Evolutionary conservation across 2,888 invertebrate genomes (phyloP).

Genomic region (Pristionchus fissidentatus): DNA sequence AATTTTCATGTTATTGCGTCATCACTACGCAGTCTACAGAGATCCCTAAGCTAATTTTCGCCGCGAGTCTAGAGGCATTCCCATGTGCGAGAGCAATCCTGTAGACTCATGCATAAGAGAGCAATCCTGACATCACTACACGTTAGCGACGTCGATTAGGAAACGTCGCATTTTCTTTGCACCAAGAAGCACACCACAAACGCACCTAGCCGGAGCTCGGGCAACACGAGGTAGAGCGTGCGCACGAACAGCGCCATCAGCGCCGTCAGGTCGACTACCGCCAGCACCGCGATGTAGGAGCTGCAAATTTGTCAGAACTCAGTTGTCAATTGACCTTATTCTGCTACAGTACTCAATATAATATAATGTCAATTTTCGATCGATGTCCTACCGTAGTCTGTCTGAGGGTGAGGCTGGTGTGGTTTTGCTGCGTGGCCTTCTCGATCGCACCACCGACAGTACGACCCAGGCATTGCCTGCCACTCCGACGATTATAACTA

Average conservation of each 20-base stretch:
- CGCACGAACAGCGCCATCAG: conserved; percentile 67
- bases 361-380: conserved; percentile 50
- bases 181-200: neutral
- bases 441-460: conserved; percentile 70
- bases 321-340: conserved; percentile 51
- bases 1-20: neutral
- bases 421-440: conserved; percentile 60
- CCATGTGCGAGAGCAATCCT: neutral
- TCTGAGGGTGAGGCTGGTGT: conserved; percentile 57
- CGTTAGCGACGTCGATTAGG: neutral
- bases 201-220: conserved; percentile 68
- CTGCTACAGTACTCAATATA: too few relatives aligned
- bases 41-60: too few relatives aligned
- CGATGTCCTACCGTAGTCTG: conserved; percentile 53
- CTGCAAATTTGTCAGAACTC: conserved; percentile 48
- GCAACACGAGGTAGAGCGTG: conserved; percentile 66
- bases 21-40: neutral
- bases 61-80: conserved; percentile 4
- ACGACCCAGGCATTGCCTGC: conserved; percentile 74
- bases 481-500: conserved; percentile 62
- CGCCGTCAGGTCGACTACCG: conserved; percentile 71
- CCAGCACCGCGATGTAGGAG: conserved; percentile 71
- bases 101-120: neutral
- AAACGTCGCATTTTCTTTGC: conserved; percentile 31
- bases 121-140: neutral